Percentiles rank a stretch among this genome's conserved stretches.
phyloP scores from a whole-genome alignment of 1,140 invertebrate genomes.

The Drosophila busckii region DNA sequence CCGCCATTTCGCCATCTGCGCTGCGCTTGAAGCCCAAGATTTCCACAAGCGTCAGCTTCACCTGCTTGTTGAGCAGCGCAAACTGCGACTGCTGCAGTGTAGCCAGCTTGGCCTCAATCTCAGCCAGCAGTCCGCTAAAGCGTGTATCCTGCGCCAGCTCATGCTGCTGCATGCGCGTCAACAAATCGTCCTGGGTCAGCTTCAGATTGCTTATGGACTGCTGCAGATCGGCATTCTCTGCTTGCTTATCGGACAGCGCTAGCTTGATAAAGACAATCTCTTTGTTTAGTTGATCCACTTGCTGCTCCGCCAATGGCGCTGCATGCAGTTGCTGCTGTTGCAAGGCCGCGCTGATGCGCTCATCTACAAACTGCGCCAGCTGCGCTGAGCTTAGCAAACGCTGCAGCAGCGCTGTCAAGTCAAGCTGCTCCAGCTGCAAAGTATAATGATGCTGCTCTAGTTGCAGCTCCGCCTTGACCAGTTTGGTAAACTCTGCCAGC shows the following conservation, averaged over 20 bases:
- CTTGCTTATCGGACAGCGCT: conserved; percentile 67
- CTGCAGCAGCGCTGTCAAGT: conserved; percentile 47
- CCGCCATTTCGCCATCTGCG: conserved; percentile 11
- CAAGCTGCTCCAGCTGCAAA: conserved; percentile 68
- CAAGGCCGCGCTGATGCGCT: conserved; percentile 35
- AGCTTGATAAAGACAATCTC: conserved; percentile 79
- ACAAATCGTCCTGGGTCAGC: conserved; percentile 53
- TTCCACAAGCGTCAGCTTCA: conserved; percentile 68
- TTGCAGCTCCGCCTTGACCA: conserved; percentile 58
- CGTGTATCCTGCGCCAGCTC: conserved; percentile 59
- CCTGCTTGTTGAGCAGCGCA: conserved; percentile 63
- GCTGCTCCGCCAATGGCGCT: conserved; percentile 33
- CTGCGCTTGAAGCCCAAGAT: conserved; percentile 69
- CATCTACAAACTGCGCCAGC: conserved; percentile 47
- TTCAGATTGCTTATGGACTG: conserved; percentile 57
- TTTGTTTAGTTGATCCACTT: conserved; percentile 76
- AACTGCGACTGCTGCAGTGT: conserved; percentile 59
- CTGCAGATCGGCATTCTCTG: conserved; percentile 71
- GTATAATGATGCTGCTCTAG: conserved; percentile 63
- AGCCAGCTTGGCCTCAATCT: conserved; percentile 64
- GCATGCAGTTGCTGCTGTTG: conserved; percentile 12
- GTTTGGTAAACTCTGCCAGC: conserved; percentile 68
- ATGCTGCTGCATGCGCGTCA: conserved; percentile 53
- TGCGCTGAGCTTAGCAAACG: conserved; percentile 46
- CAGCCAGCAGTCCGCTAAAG: conserved; percentile 53